Base-by-base conservation (phyloP, 2,113 vertebrate genomes). In the Platycercus adscitus region DNA sequence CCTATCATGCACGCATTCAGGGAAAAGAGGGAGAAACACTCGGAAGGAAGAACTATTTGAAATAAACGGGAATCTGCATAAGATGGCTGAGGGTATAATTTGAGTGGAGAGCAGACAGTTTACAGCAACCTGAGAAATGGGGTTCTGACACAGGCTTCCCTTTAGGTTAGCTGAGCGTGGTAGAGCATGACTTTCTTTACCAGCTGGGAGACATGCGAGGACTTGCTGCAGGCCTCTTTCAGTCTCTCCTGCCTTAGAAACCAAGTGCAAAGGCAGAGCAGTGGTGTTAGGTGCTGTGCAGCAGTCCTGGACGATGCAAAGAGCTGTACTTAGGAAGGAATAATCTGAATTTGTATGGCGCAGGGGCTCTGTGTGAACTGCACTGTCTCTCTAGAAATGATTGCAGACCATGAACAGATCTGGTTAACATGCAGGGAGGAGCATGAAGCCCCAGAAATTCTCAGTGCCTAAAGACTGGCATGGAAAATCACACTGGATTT, bases 401-500 rank as follows among this genome's bases (percentile, higher is more conserved):
- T 21, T 85, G 49, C 49, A 75, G 70, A 35, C 33, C 1, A 2
- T 75, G 41, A 75, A 61, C 63, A 77, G 70, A 82, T 71, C 29
- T 83, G 83, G 55, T 93, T 83, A 86, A 44, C 1, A 11, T 21
- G 25, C 37, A 53, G 53, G 68, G 64, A 91, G 65, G 44, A 76
- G 18, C 33, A 52, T 1, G 0, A 80, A 89, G 46, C 66, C 41
- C 63, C 60, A 4, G 2, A 33, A 87, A 81, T 53, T 15, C 61
- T 94, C 29, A 25, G 16, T 35, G 60, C 44, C 20, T 68, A 21
- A 85, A 44, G 73, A 72, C 13, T n/a, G n/a, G 52, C 75, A 61
- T 14, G 73, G 63, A 86, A 89, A 93, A 89, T 86, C 80, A 81
- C 53, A 24, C 44, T 53, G 56, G 56, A 91, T 95, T 91, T 84